Evolutionary conservation across 2,888 invertebrate genomes (phyloP).

Genomic region (Megamerina dolium): DNA sequence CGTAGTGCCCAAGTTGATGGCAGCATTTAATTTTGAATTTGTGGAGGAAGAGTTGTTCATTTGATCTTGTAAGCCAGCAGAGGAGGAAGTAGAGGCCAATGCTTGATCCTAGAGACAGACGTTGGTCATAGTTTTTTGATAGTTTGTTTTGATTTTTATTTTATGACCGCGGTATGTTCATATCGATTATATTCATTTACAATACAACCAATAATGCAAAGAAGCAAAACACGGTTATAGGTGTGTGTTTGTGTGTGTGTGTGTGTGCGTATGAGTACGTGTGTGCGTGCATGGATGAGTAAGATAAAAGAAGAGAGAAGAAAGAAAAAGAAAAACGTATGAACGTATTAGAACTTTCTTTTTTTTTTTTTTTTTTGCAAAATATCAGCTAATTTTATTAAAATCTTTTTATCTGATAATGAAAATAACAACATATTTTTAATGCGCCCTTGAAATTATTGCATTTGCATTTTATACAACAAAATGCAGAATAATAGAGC

Average conservation of each 20-base stretch:
- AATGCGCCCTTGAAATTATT: too few relatives aligned
- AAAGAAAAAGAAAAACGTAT: constrained; percentile 8
- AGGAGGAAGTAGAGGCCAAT: constrained; percentile 28
- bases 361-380: neutral
- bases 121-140: constrained; percentile 2
- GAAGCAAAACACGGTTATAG: too few relatives aligned
- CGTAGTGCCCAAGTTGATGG: too few relatives aligned
- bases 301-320: constrained; percentile 12
- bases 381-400: too few relatives aligned
- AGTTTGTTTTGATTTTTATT: constrained; percentile 5
- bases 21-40: constrained; percentile 15
- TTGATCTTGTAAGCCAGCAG: constrained; percentile 29
- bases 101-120: constrained; percentile 27
- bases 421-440: too few relatives aligned
- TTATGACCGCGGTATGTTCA: too few relatives aligned
- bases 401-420: too few relatives aligned
- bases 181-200: too few relatives aligned
- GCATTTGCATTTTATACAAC: too few relatives aligned
- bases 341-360: constrained; percentile 1
- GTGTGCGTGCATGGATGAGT: constrained; percentile 8
- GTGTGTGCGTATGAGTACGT: constrained; percentile 4
- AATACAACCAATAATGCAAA: too few relatives aligned
- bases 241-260: constrained; percentile 2
- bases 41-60: too few relatives aligned
- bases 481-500: too few relatives aligned